These are phyloP conservation scores for Pteropus alecto DNA, from an alignment of 2,113 vertebrate genomes.

Conservation along the genomic window DNA sequence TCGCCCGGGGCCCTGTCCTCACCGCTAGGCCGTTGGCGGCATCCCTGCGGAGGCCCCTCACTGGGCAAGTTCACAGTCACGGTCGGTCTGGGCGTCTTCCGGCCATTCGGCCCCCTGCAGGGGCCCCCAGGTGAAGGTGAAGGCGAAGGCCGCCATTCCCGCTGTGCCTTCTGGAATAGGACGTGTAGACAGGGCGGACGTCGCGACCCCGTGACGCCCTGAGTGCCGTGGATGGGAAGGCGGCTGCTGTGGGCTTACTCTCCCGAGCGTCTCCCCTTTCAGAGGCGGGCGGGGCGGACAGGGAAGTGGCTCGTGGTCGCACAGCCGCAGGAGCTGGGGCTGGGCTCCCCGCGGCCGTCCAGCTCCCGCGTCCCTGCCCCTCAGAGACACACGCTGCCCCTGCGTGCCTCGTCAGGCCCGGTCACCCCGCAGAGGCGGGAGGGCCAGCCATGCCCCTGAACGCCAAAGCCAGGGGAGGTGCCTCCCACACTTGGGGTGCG, in stretches of 20 bases:
- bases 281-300: no score
- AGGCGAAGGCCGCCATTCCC: no score
- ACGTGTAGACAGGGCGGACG: neutral
- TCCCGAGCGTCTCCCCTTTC: neutral
- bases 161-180: neutral
- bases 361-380: no score
- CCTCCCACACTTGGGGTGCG: neutral
- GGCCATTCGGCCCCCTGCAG: neutral
- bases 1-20: neutral
- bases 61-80: neutral
- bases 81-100: neutral
- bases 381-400: accelerated
- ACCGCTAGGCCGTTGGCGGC: no score
- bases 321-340: no score
- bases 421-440: neutral
- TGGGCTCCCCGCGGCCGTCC: neutral
- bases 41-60: neutral
- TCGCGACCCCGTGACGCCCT: neutral
- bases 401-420: neutral
- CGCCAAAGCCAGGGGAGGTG: neutral
- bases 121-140: neutral
- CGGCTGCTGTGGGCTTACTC: no score
- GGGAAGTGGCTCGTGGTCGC: accelerated
- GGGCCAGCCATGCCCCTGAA: neutral
- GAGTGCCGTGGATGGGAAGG: neutral